Evolutionary conservation across 2,113 vertebrate genomes (phyloP), one percentile per base, ranked within the genome.

Genomic region (Pipra filicauda): DNA sequence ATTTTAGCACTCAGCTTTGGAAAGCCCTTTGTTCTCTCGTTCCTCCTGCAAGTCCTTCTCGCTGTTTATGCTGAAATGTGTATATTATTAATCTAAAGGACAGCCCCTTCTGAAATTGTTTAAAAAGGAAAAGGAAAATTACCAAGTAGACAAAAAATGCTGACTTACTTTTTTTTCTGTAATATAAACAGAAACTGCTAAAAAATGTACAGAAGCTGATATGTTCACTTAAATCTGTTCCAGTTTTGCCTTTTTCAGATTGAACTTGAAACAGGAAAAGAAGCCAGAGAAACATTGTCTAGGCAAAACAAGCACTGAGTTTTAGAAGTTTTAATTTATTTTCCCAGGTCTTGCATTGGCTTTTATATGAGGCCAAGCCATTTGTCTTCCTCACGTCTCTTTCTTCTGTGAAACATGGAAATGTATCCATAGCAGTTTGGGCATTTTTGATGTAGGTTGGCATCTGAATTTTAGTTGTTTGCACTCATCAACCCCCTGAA

Each of bases 341-440:
- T 87, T 88, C 15, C 21, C 5, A 28, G 52, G 51, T 90, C 28
- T 72, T 70, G 24, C 30, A 8, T 80, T 71, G 22, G 33, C 46
- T 81, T 77, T 73, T 61, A 5, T 46, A 8, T 61, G 12, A 41
- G 37, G 39, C 66, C 14, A 6, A 37, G 58, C 52, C 27, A 4
- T 76, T 85, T 0, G 0, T 13, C 35, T 88, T 62, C 57, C 24
- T 5, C 70, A 30, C 0, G 5, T 64, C 67, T 31, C 12, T 57
- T 65, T 33, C 12, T 67, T 31, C 30, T 59, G 31, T 64, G 7
- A 48, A 77, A 30, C 28, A 33, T 43, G 39, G n/a, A 52, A 28
- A 20, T 2, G 6, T 27, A 39, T 15, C 62, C 9, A 0, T 2
- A 31, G 26, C 15, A 37, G 21, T 57, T 15, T 11, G 43, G 55